Conservation (phyloP, 2,113 vertebrate genomes). For the Vidua chalybeata region DNA sequence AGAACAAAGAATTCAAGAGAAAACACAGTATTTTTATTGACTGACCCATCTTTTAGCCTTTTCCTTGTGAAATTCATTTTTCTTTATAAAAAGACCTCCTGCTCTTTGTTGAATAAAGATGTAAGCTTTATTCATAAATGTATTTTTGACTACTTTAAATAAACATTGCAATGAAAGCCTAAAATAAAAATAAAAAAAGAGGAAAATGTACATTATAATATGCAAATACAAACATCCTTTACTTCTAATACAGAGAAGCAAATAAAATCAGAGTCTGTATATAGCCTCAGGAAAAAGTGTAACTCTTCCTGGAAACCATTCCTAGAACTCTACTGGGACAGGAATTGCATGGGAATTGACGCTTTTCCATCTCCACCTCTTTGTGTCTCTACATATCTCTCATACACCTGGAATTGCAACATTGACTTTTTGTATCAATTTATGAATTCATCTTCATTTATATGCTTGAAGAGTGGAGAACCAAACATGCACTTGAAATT, state of each 20-base stretch:
- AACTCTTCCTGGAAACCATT: background rate
- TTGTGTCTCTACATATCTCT: background rate
- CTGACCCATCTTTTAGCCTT: background rate
- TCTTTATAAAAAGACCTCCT: background rate
- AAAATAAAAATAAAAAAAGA: background rate
- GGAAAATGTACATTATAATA: background rate
- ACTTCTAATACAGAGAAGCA: background rate
- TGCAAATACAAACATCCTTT: background rate
- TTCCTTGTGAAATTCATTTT: background rate
- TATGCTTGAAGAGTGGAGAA: background rate
- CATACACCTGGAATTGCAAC: background rate
- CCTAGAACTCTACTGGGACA: background rate
- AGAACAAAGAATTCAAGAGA: background rate
- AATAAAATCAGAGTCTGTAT: background rate
- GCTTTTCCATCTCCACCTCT: background rate
- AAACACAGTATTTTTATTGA: background rate
- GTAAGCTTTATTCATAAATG: background rate
- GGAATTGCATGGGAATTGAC: background rate
- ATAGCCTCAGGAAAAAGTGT: background rate
- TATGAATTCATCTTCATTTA: background rate
- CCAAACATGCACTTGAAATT: background rate
- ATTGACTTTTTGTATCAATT: background rate
- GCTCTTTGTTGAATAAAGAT: background rate
- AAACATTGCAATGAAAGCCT: background rate
- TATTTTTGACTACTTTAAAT: background rate